Evolutionary conservation across 2,113 vertebrate genomes (phyloP), one percentile per base, ranked within the genome.

Genomic region (Chaenocephalus aceratus): DNA sequence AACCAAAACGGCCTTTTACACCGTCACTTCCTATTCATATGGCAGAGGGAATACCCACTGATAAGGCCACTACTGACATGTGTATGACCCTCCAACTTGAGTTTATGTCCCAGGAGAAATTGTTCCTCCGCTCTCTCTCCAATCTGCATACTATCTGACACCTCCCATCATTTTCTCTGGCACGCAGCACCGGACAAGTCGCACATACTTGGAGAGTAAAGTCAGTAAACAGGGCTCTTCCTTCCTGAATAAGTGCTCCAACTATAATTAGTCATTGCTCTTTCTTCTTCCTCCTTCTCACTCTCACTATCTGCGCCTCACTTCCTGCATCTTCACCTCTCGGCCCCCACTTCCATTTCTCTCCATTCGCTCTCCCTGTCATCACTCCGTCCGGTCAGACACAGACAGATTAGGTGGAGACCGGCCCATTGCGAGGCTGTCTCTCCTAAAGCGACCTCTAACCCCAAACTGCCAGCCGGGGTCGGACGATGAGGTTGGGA

Each of bases 151-250:
- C 73, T 85, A 77, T 84, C 79, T 72, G 83, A 82, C 82, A 75
- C 82, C 85, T 82, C 87, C 81, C 79, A 71, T 83, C 36, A 23
- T 84, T 82, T 77, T 87, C 60, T 83, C 79, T 84, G 89, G 81
- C 80, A 86, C 3, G 46, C 44, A 74, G n/a, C 14, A 74, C 86
- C 86, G 84, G 85, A 87, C 85, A 83, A 82, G 77, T 85, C 46
- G 11, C 14, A n/a, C 88, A 92, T 93, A 84, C 79, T 91, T 91
- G 85, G 66, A 88, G 70, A 80, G 80, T 78, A 79, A 82, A 86
- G 72, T 89, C 78, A 85, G 89, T 88, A 93, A 93, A 93, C 82
- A 88, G 80, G 1, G 63, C 72, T 83, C 77, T 93, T 89, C 90
- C 87, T 91, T 90, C 87, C 83, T 80, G 70, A 59, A 75, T 79